Evolutionary conservation across 1,140 invertebrate genomes (phyloP).

Genomic region (Antheraea pernyi): DNA sequence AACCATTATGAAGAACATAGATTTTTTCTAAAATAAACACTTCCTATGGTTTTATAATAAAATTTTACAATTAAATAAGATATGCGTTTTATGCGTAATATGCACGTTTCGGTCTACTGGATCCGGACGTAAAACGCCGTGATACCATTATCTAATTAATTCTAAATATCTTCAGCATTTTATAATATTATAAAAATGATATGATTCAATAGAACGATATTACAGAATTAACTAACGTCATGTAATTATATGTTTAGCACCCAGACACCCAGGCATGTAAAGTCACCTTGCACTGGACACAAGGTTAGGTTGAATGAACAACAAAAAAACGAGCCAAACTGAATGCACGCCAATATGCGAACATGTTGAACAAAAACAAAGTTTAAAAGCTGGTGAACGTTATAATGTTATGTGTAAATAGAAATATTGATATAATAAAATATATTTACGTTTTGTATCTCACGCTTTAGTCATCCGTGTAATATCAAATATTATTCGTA

Average conservation of each 20-base stretch:
- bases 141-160: conserved; percentile 34
- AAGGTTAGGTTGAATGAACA: conserved; percentile 73
- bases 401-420: conserved; percentile 1
- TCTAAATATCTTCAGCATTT: conserved; percentile 40
- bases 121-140: conserved; percentile 22
- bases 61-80: conserved; percentile 50
- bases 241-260: conserved; percentile 73
- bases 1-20: conserved; percentile 50
- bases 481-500: neutral
- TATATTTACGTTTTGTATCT: neutral
- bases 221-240: conserved; percentile 62
- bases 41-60: conserved; percentile 34
- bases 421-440: neutral
- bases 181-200: conserved; percentile 67
- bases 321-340: conserved; percentile 53
- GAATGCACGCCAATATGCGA: conserved; percentile 41
- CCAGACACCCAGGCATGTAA: conserved; percentile 72
- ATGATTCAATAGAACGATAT: conserved; percentile 68
- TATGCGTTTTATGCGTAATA: conserved; percentile 37
- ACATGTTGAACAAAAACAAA: conserved; percentile 25
- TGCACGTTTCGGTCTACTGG: conserved; percentile 1
- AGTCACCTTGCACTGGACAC: conserved; percentile 71
- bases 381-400: conserved; percentile 14
- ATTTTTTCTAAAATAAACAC: conserved; percentile 55
- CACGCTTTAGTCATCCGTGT: neutral